Evolutionary conservation across 2,888 invertebrate genomes (phyloP).

Genomic region (Megastigmus dorsalis): DNA sequence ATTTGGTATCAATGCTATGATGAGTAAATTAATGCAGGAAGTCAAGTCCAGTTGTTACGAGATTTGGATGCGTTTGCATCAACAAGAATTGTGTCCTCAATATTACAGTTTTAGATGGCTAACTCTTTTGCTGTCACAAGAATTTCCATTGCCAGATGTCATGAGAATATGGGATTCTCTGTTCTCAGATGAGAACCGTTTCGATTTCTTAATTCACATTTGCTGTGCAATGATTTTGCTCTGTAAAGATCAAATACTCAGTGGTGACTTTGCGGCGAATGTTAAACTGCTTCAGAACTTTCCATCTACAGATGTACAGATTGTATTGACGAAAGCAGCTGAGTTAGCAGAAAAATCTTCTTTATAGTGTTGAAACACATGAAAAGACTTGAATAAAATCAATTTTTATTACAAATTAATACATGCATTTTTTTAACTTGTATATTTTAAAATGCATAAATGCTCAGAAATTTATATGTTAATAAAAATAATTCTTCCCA

Average conservation of each 20-base stretch:
- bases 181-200: conserved; percentile 92
- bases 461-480: conserved; percentile 38
- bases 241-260: conserved; percentile 87
- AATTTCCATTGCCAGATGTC: conserved; percentile 97
- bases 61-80: conserved; percentile 85
- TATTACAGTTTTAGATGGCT: conserved; percentile 98
- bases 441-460: conserved; percentile 45
- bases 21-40: conserved; percentile 86
- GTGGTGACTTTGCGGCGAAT: conserved; percentile 93
- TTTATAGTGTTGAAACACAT: conserved; percentile 32
- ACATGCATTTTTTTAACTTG: conserved; percentile 46
- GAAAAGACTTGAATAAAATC: conserved; percentile 33
- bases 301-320: conserved; percentile 90
- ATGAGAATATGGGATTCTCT: conserved; percentile 98
- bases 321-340: conserved; percentile 87
- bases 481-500: conserved; percentile 46
- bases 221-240: conserved; percentile 99
- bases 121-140: conserved; percentile 95
- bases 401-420: conserved; percentile 33
- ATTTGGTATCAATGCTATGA: conserved; percentile 92
- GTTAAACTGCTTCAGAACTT: conserved; percentile 96
- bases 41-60: conserved; percentile 85
- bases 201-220: conserved; percentile 92
- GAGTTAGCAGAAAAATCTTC: conserved; percentile 76
- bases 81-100: conserved; percentile 93